These are phyloP conservation scores for Aviceda subcristata DNA, from an alignment of 2,113 vertebrate genomes.

Conservation along the genomic window DNA sequence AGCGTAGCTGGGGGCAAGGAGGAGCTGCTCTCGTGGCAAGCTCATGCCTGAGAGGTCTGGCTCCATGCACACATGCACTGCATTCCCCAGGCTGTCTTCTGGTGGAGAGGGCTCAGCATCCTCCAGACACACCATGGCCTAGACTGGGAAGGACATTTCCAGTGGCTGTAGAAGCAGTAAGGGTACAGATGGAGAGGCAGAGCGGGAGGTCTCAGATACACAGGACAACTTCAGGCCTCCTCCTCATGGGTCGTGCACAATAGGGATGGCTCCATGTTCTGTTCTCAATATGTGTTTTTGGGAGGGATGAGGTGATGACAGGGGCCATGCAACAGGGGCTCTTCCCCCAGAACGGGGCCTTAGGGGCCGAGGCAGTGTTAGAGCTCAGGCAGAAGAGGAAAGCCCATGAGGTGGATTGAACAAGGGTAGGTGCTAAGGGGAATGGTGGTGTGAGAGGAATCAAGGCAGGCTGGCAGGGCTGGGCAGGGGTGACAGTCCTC, in stretches of 20 bases:
- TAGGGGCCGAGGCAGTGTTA: neutral
- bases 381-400: neutral
- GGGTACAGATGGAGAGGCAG: neutral
- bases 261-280: neutral
- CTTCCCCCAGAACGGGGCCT: neutral
- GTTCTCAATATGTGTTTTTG: neutral
- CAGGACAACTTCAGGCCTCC: neutral
- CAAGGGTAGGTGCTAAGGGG: neutral
- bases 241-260: neutral
- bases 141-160: neutral
- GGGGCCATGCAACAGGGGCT: neutral
- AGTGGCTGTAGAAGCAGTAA: neutral
- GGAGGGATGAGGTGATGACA: neutral
- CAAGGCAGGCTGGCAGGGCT: neutral
- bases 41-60: neutral
- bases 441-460: neutral
- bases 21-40: neutral
- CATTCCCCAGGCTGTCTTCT: neutral
- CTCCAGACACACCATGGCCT: neutral
- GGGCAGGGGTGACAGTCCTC: neutral
- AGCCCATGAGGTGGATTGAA: neutral
- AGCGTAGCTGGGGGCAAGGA: fast-evolving
- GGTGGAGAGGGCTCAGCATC: fast-evolving
- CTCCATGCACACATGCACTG: neutral
- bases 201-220: neutral